phyloP scores from a whole-genome alignment of 1,140 invertebrate genomes.

The Mesaphorura yosii region DNA sequence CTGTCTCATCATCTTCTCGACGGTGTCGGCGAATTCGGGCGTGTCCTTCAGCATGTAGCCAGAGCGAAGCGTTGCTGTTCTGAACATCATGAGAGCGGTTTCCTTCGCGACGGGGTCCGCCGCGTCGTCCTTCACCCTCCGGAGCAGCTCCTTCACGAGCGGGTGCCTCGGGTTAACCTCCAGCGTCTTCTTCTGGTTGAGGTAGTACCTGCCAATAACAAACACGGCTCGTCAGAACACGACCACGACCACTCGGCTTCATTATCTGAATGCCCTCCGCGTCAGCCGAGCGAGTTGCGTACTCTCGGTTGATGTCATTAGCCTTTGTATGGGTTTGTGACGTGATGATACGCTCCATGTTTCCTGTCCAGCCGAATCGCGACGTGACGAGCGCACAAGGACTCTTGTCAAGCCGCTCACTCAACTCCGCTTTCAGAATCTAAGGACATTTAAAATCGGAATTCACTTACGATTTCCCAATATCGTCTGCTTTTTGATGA shows the following conservation, averaged over 20 bases:
- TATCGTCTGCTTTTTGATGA: slow-evolving; percentile 90
- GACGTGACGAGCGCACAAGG: slow-evolving; percentile 54
- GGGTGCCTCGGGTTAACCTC: slow-evolving; percentile 98
- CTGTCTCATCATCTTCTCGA: slow-evolving; percentile 75
- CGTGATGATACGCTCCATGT: slow-evolving; percentile 58
- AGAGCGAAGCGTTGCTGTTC: slow-evolving; percentile 81
- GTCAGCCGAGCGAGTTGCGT: slow-evolving; percentile 25
- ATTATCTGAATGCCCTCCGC: too few species aligned
- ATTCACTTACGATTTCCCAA: slow-evolving; percentile 54
- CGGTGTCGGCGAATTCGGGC: slow-evolving; percentile 67
- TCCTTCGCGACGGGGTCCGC: slow-evolving; percentile 69
- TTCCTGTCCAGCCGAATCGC: slow-evolving; percentile 56
- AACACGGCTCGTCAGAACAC: too few species aligned
- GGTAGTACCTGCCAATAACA: slow-evolving; percentile 56
- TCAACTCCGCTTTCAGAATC: slow-evolving; percentile 51
- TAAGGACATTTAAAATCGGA: slow-evolving; percentile 27
- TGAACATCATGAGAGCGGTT: slow-evolving; percentile 84
- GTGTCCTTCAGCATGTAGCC: slow-evolving; percentile 82
- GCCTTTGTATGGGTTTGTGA: slow-evolving; percentile 57
- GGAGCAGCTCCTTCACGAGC: slow-evolving; percentile 78
- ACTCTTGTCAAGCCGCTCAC: slow-evolving; percentile 49
- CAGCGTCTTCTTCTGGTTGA: slow-evolving; percentile 92
- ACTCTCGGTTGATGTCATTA: slow-evolving; percentile 49
- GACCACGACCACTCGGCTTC: too few species aligned
- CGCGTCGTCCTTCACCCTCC: slow-evolving; percentile 64